phyloP scores from a whole-genome alignment of 1,140 invertebrate genomes.

The Bursaphelenchus mucronatus region DNA sequence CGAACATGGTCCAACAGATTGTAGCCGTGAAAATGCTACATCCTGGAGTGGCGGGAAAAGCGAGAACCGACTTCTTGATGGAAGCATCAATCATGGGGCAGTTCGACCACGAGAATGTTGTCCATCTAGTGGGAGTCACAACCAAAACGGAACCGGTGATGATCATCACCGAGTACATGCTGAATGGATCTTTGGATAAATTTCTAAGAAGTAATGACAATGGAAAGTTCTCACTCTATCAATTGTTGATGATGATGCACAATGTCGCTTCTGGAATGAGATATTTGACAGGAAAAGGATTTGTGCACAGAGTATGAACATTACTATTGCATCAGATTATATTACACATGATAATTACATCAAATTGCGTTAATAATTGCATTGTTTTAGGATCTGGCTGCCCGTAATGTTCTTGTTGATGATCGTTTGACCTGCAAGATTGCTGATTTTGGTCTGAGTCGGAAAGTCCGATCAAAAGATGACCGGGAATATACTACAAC shows the following conservation, averaged over 20 bases:
- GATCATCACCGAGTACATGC: constrained; percentile 99
- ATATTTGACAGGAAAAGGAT: constrained; percentile 95
- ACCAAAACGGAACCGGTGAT: constrained; percentile 98
- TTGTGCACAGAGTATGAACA: constrained; percentile 76
- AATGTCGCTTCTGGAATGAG: constrained; percentile 97
- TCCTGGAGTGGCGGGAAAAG: constrained; percentile 33
- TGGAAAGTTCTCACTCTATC: constrained; percentile 79
- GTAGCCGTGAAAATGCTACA: constrained; percentile 54
- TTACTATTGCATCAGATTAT: constrained; percentile 25
- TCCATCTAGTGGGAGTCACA: constrained; percentile 96
- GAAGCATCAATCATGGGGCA: constrained; percentile 97
- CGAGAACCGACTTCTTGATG: constrained; percentile 80
- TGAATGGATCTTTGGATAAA: constrained; percentile 96
- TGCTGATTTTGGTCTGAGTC: constrained; percentile 93
- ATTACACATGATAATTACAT: not conserved
- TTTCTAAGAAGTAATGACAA: constrained; percentile 71
- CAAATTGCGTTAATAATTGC: too few species aligned
- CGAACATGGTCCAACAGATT: constrained; percentile 43
- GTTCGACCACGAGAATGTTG: constrained; percentile 98
- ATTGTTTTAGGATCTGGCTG: constrained; percentile 74
- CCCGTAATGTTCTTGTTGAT: constrained; percentile 95
- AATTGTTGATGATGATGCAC: constrained; percentile 90
- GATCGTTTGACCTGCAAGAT: constrained; percentile 98
- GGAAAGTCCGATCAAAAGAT: constrained; percentile 66
- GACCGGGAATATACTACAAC: constrained; percentile 94